Evolutionary conservation across 1,140 invertebrate genomes (phyloP).

Genomic region (Aradophagus sp.): DNA sequence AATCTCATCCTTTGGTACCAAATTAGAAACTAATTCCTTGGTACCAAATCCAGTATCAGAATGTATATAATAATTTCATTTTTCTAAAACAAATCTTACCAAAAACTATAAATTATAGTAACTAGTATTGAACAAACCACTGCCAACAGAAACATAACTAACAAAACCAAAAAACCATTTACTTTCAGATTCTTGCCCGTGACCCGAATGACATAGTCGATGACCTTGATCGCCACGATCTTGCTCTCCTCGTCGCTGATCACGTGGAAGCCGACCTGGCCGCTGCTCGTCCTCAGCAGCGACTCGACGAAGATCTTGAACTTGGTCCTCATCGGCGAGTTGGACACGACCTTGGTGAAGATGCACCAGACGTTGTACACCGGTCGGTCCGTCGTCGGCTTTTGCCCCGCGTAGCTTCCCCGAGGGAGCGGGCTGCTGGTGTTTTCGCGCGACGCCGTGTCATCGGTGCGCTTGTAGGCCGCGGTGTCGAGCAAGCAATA

Average conservation of each 20-base stretch:
- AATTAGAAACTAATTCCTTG: too few relatives aligned
- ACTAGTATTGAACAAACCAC: too few relatives aligned
- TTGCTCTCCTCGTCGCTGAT: slow-evolving; percentile 81
- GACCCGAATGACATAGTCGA: slow-evolving; percentile 69
- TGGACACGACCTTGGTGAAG: slow-evolving; percentile 78
- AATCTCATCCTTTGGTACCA: too few relatives aligned
- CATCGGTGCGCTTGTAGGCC: slow-evolving; percentile 38
- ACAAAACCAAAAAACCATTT: too few relatives aligned
- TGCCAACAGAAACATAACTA: too few relatives aligned
- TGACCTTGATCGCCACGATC: slow-evolving; percentile 77
- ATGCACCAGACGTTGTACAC: slow-evolving; percentile 75
- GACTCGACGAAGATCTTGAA: slow-evolving; percentile 78
- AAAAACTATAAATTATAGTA: too few relatives aligned
- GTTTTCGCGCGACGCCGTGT: neutral
- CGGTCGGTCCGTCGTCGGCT: neutral
- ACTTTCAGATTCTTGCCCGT: slow-evolving; percentile 73
- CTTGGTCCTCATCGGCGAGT: slow-evolving; percentile 77
- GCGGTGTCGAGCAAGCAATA: slow-evolving; percentile 66
- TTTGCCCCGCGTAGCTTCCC: too few relatives aligned
- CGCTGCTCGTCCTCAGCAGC: slow-evolving; percentile 74
- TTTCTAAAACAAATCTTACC: too few relatives aligned
- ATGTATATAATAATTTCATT: too few relatives aligned
- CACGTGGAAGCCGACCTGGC: slow-evolving; percentile 79
- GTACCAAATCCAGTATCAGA: too few relatives aligned
- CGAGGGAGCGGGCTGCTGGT: too few relatives aligned